Conservation (phyloP, 1,140 invertebrate species). For the Solenopsis fugax region DNA sequence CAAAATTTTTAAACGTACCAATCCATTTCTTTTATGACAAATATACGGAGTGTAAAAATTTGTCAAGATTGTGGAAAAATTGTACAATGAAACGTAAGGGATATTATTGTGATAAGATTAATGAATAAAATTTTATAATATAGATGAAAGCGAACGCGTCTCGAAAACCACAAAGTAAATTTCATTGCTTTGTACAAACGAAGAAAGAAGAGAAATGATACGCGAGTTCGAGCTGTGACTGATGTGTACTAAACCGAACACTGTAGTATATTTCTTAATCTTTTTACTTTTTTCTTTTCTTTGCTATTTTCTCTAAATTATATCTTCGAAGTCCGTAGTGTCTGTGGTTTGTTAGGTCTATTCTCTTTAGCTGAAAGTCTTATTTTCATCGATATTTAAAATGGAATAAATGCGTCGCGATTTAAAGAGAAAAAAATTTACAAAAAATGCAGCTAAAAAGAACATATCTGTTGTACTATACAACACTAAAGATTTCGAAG, state of each 20-base stretch:
- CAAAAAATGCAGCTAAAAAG: constrained; percentile 9
- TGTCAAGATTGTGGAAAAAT: background rate
- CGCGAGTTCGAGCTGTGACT: constrained; percentile 31
- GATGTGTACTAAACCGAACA: constrained; percentile 19
- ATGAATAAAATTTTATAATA: constrained; percentile 14
- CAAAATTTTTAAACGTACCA: background rate
- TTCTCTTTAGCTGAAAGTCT: constrained; percentile 27
- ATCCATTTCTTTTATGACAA: background rate
- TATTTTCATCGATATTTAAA: constrained; percentile 32
- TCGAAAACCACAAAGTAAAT: background rate
- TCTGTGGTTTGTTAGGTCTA: background rate
- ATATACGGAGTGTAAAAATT: background rate
- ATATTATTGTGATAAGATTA: constrained; percentile 47
- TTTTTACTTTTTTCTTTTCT: constrained; percentile 8
- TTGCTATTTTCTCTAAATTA: constrained; percentile 19
- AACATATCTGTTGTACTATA: constrained; percentile 43
- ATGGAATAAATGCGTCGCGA: background rate
- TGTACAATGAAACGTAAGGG: background rate
- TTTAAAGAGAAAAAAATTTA: background rate
- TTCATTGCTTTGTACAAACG: constrained; percentile 3
- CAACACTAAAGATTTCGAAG: constrained; percentile 28
- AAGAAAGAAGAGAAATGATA: background rate
- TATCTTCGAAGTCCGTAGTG: constrained; percentile 18
- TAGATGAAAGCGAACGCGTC: background rate
- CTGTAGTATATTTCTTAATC: constrained; percentile 23